Evolutionary conservation across 2,888 invertebrate species (phyloP), one percentile per base, ranked within the genome.

Genomic region (Colostygia pectinataria): DNA sequence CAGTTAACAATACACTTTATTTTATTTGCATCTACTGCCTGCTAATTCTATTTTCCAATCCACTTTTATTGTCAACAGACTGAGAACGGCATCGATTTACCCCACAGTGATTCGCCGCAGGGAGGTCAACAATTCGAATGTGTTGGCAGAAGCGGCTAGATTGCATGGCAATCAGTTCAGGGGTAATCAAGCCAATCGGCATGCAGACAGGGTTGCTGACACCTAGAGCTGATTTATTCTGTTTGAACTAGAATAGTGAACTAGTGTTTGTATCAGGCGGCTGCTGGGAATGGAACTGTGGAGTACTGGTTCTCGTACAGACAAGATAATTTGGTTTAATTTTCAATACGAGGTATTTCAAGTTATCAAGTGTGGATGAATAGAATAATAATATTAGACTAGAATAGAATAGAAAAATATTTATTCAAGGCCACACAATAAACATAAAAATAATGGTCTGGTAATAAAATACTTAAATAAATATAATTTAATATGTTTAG

Each of bases 121-220:
- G 37, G 29, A 27, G 27, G 28, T 37, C 14, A 31, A 23, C 28
- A 24, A 15, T 24, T 23, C 28, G 28, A 49, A 31, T 33, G 48
- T 34, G 43, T 49, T 39, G 28, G 15, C 32, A 32, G 27, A 29
- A 14, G 7, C 20, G 23, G 6, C 12, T 13, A 18, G 43, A 44
- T 50, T 40, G 34, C 38, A 34, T 45, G 38, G 27, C 25, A 45
- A 45, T 38, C 38, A 25, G 45, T 36, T 43, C 13, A 14, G 15
- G 23, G 38, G 18, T 49, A 39, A 43, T 48, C 8, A 14, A 39
- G 10, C 25, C 14, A 28, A 49, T 32, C 32, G 37, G 23, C 31
- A 47, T 29, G 6, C 20, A 24, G n/a, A 14, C 36, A 12, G 18
- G 31, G 13, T 9, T 10, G 14, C 24, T 37, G 25, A 41, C 25